These are phyloP conservation scores for Luperina nickerlii DNA, from an alignment of 2,888 invertebrate species.

Conservation along the genomic window DNA sequence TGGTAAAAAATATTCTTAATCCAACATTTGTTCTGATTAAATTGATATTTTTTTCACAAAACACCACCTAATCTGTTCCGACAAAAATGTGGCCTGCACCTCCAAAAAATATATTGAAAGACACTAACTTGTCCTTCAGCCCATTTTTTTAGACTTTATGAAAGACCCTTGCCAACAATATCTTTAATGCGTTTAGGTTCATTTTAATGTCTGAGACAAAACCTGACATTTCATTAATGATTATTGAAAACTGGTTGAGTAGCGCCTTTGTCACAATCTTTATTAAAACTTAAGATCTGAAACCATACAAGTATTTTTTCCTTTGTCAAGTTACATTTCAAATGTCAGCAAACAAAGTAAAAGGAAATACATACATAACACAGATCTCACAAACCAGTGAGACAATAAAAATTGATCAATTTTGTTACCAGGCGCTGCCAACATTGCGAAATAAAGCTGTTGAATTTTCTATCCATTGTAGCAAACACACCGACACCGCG, in stretches of 20 bases:
- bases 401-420: conserved; percentile 59
- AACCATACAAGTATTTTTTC: not conserved
- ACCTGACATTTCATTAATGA: not conserved
- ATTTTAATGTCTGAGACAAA: not conserved
- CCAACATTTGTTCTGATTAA: too few species aligned
- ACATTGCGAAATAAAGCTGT: conserved; percentile 40
- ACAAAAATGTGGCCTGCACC: not conserved
- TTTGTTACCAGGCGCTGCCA: conserved; percentile 35
- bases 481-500: conserved; percentile 8
- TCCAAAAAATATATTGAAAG: too few species aligned
- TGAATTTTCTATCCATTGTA: conserved; percentile 50
- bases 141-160: too few species aligned
- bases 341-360: conserved; percentile 35
- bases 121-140: too few species aligned
- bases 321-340: not conserved
- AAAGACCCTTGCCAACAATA: not conserved
- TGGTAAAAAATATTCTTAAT: not conserved
- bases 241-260: not conserved
- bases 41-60: not conserved
- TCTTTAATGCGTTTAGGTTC: not conserved
- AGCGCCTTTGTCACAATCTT: not conserved
- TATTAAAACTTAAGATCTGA: not conserved
- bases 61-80: not conserved
- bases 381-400: conserved; percentile 17
- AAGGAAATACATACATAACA: conserved; percentile 38